Percentiles rank a stretch among this genome's conserved stretches.
Conservation (phyloP, 2,113 vertebrate genomes). For the Hydropotes inermis region DNA sequence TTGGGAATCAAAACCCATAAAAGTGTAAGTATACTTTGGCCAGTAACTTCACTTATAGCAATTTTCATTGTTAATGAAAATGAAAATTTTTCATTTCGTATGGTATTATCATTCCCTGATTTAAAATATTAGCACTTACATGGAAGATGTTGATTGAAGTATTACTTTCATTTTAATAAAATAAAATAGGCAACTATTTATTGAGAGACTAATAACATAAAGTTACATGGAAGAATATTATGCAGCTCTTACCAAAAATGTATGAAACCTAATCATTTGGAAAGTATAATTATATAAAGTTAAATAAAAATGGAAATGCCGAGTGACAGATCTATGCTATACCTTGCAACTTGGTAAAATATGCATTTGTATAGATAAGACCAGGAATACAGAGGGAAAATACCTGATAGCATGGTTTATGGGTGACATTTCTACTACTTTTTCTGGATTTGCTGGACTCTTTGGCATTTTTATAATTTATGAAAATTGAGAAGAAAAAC, state of each 20-base stretch:
- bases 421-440: background rate
- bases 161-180: background rate
- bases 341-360: background rate
- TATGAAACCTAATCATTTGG: background rate
- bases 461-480: background rate
- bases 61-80: constrained; percentile 27
- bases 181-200: constrained; percentile 1
- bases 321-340: background rate
- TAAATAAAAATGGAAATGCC: constrained; percentile 13
- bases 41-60: background rate
- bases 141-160: background rate
- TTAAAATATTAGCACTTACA: constrained; percentile 23
- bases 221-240: constrained; percentile 12
- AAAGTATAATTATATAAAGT: constrained; percentile 11
- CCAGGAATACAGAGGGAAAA: background rate
- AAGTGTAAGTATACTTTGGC: background rate
- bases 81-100: background rate
- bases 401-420: background rate
- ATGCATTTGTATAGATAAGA: background rate
- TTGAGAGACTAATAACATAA: background rate
- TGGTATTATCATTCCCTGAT: background rate
- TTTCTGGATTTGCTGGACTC: background rate
- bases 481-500: background rate
- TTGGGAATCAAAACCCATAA: background rate
- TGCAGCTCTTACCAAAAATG: background rate